Percentiles rank a stretch among this genome's conserved stretches.
Conservation (phyloP, 2,797 vertebrate species). For the Myotis pilosus region DNA sequence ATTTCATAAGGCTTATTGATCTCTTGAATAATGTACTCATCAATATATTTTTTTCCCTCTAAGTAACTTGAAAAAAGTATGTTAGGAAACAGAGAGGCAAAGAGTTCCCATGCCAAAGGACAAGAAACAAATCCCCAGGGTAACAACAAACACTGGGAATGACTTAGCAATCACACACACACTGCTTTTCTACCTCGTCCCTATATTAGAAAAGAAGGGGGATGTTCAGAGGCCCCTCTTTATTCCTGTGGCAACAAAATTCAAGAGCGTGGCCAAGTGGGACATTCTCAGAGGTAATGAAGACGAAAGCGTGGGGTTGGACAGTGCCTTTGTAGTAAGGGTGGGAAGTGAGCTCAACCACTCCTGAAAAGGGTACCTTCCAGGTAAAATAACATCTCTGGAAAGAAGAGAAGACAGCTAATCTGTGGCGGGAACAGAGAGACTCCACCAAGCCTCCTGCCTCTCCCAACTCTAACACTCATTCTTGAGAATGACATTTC, state of each 20-base stretch:
- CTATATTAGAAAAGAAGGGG: not conserved
- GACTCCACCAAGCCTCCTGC: too few species aligned
- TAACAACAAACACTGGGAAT: not conserved
- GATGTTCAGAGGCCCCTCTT: not conserved
- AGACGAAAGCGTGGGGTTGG: not conserved
- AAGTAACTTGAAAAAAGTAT: not conserved
- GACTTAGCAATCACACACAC: not conserved
- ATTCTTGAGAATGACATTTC: not conserved
- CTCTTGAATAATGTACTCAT: not conserved
- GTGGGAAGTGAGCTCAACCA: not conserved
- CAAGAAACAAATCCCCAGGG: not conserved
- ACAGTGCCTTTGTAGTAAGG: too few species aligned
- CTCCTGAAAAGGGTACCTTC: not conserved
- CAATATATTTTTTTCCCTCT: not conserved
- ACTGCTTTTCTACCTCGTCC: not conserved
- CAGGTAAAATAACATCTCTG: not conserved
- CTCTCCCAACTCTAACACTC: not conserved
- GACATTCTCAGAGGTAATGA: not conserved
- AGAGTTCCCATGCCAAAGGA: not conserved
- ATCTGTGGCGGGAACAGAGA: not conserved
- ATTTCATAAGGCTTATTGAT: not conserved
- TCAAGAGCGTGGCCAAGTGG: not conserved
- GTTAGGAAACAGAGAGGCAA: not conserved
- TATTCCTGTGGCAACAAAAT: not conserved
- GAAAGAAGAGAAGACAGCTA: not conserved